These are phyloP conservation scores for Enteromius trimaculatus DNA, from an alignment of 2,797 vertebrate species.

Conservation along the genomic window DNA sequence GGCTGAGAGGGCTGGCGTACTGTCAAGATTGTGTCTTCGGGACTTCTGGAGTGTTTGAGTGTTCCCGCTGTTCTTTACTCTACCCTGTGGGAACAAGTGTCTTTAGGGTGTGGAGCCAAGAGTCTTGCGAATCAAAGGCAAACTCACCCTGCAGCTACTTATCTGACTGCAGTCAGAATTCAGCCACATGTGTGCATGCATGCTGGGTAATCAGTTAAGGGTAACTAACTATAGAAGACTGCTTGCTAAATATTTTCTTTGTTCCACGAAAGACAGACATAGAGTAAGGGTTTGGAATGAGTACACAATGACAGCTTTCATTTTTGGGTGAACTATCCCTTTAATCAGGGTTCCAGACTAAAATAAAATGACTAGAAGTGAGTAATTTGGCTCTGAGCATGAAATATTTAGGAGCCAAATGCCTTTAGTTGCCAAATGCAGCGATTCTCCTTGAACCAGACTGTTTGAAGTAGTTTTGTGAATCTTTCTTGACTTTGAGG, in stretches of 20 bases:
- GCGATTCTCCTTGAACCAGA: background rate
- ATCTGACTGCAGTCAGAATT: constrained; percentile 8
- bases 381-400: background rate
- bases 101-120: background rate
- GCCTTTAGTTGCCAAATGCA: background rate
- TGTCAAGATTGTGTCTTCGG: constrained; percentile 31
- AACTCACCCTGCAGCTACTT: constrained; percentile 18
- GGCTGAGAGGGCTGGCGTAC: constrained; percentile 30
- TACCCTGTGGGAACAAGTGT: constrained; percentile 40
- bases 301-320: background rate
- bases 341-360: background rate
- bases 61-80: constrained; percentile 32
- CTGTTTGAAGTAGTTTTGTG: background rate
- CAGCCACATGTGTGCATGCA: background rate
- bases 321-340: background rate
- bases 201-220: background rate
- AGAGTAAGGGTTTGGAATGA: background rate
- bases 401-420: background rate
- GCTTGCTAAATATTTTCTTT: background rate
- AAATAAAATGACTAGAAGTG: background rate
- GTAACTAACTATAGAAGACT: background rate
- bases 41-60: constrained; percentile 29
- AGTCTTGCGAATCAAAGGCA: constrained; percentile 29
- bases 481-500: background rate
- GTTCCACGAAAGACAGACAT: background rate